Conservation (phyloP, 2,797 vertebrate species). For the Sebastes vulpes region DNA sequence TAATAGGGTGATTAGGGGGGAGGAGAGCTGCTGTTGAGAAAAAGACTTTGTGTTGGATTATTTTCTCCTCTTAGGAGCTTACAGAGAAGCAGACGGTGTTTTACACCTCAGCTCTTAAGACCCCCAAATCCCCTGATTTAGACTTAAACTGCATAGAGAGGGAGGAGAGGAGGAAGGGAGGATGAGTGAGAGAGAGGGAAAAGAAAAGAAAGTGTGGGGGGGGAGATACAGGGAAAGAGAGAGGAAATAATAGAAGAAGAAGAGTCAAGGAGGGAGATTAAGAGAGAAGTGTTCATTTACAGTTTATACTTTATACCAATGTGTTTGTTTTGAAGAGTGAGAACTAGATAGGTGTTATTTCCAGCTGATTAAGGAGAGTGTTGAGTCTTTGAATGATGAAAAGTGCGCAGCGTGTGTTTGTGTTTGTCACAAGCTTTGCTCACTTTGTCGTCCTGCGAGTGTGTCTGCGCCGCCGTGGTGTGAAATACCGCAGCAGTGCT, state of each 20-base stretch:
- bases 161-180: slow-evolving; percentile 18
- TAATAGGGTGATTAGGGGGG: slow-evolving; percentile 70
- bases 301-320: neutral
- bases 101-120: slow-evolving; percentile 77
- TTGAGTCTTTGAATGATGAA: neutral
- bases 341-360: neutral
- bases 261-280: slow-evolving; percentile 2
- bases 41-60: slow-evolving; percentile 78
- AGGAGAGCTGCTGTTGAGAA: slow-evolving; percentile 73
- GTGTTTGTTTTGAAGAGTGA: neutral
- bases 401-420: neutral
- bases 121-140: slow-evolving; percentile 73
- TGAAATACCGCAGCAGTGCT: slow-evolving; percentile 39
- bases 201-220: neutral
- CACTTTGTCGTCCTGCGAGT: slow-evolving; percentile 2
- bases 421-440: neutral
- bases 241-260: neutral
- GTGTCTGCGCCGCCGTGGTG: slow-evolving; percentile 1
- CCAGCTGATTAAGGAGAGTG: neutral
- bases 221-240: neutral
- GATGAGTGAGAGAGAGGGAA: neutral
- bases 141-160: slow-evolving; percentile 65
- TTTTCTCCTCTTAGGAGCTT: slow-evolving; percentile 72
- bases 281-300: slow-evolving; percentile 3
- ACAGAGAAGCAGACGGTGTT: slow-evolving; percentile 68